Base-by-base conservation (phyloP, 2,113 vertebrate species). In the Erythrolamprus reginae region DNA sequence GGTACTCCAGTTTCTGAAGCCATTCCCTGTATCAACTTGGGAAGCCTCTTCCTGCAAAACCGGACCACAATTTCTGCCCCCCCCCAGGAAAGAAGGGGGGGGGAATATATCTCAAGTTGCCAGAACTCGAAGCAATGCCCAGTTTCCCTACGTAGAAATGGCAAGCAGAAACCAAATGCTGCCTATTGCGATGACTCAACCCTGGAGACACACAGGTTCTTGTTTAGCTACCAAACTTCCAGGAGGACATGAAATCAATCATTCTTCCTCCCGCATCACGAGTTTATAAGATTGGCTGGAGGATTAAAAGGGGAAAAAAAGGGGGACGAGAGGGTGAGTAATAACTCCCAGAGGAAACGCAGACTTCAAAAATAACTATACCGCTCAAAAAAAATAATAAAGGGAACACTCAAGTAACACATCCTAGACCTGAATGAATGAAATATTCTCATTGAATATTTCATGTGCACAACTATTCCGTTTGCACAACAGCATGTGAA, bases 251-350 rank as follows among this genome's bases (percentile, higher is more conserved):
- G 23, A 33, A 10, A 33, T 21, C 65, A 51, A n/a, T 10, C 28
- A 45, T 24, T 9, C 5, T 55, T 26, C 45, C 42, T 48, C 88
- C 88, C 10, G 21, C 5, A 82, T 84, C 19, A 15, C 42, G 42
- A 56, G 26, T 42, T 89, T 19, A 9, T 50, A 38, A 23, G 61
- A 12, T 10, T 65, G 19, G 13, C 33, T 24, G 45, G 23, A 24
- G 55, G 15, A 88, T 83, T 47, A 21, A 47, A 52, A 52, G 10
- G n/a, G n/a, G n/a, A n/a, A 17, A 13, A 5, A 42, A 33, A 53
- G 2, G 84, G 10, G 45, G 4, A 0, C n/a, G n/a, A n/a, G n/a
- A 15, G n/a, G 3, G 3, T 10, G 21, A 33, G 2, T 23, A 42
- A 8, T 50, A 4, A 42, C 3, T 1, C 1, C 26, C 24, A 19